Conservation (phyloP, 2,888 invertebrate species). For the Malthinus seriepunctatus region DNA sequence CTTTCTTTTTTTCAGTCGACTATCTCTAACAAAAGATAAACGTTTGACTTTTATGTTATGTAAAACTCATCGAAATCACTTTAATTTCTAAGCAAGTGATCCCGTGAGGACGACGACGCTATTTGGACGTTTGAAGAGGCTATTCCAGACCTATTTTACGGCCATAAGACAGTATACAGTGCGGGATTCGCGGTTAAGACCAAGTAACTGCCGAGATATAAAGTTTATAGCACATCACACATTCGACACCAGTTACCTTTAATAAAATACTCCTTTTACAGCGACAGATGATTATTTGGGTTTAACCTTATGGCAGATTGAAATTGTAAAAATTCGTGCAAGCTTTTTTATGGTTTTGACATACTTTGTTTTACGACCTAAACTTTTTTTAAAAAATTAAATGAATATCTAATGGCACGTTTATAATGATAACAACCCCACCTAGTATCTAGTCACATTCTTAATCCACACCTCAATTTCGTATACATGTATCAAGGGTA, state of each 20-base stretch:
- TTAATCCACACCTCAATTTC: constrained; percentile 22
- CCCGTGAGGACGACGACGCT: constrained; percentile 48
- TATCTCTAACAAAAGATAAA: constrained; percentile 12
- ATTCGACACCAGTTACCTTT: constrained; percentile 55
- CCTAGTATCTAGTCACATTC: constrained; percentile 26
- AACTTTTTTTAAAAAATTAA: constrained; percentile 18
- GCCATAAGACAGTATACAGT: constrained; percentile 50
- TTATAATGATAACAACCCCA: constrained; percentile 25
- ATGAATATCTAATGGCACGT: constrained; percentile 17
- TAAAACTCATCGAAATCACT: constrained; percentile 44
- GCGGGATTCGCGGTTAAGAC: constrained; percentile 53
- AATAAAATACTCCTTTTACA: constrained; percentile 52
- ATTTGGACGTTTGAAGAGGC: constrained; percentile 50
- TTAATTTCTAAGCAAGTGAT: constrained; percentile 48
- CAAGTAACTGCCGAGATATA: constrained; percentile 53
- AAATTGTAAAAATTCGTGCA: constrained; percentile 24
- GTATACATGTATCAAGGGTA: constrained; percentile 26
- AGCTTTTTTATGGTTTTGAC: constrained; percentile 2
- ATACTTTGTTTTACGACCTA: no score
- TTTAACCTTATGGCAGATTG: constrained; percentile 32
- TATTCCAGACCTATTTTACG: constrained; percentile 51
- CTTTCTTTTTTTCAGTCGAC: background rate
- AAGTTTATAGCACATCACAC: constrained; percentile 55
- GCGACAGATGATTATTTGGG: constrained; percentile 38
- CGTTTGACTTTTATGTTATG: constrained; percentile 33